Base-by-base conservation (phyloP, 2,888 invertebrate species). In the Allygus modestus region DNA sequence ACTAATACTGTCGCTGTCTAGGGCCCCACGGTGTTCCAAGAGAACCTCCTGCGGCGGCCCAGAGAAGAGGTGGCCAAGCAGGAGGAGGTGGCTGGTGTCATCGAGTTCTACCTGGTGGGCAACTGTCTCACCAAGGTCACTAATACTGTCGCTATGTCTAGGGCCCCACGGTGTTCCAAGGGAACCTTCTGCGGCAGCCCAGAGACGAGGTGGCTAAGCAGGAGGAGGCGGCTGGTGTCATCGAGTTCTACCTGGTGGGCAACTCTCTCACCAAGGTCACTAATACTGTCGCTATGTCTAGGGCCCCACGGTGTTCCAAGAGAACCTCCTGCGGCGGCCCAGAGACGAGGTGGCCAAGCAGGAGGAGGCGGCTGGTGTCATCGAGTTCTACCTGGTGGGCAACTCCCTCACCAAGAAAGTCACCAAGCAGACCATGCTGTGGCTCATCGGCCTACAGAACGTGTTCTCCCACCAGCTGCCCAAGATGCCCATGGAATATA, bases 401-500 rank as follows among this genome's bases (percentile, higher is more conserved):
- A 99, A 99, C 91, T 97, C 97, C 1, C 91, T 99, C 12, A 97
- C 96, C 0, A 94, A 95, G 84, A 94, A 95, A 91, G 92, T 12
- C 0, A 94, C 95, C 81, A 96, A 97, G 88, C 97, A 98, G 90
- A 97, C 97, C 0, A 97, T 98, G 94, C 92, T 98, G 11, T 98
- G 98, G 98, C 92, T 98, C 5, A 95, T 98, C 85, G 97, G 97
- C 28, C 92, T 99, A 11, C 98, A 98, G 90, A 97, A 97, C 90
- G 97, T 99, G 0, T 98, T 99, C 90, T 97, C 98, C 0, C 96
- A 97, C 89, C 99, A 99, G 89, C 91, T 99, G 85, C 98, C 99
- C 0, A 94, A 97, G 89, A 99, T 99, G 99, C 99, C 99, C 0
- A 96, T 97, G 87, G 98, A 98, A 90, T 99, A 99, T 90, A 98